Evolutionary conservation across 2,113 vertebrate genomes (phyloP), one percentile per base, ranked within the genome.

Genomic region (Nibea albiflora): DNA sequence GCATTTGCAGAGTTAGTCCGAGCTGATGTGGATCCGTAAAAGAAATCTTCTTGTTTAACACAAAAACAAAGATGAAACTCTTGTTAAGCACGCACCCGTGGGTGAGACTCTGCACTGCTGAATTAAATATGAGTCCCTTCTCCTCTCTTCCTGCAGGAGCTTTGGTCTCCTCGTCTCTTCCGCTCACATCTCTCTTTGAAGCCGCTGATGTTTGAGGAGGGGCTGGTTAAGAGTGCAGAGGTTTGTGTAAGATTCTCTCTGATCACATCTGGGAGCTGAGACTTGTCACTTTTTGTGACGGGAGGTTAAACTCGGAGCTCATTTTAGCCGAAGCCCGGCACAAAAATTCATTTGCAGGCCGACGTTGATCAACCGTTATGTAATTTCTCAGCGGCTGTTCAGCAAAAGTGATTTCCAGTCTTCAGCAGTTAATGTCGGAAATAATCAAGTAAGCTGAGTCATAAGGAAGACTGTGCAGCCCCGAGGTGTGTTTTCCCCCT

Each of bases 51-150:
- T 35, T 84, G 83, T 88, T 86, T 58, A 60, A 82, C 74, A 78
- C 68, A 42, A 69, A 83, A 83, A 81, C 85, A 83, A 78, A 89
- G 82, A 76, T 83, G 76, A 77, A 74, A 63, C 77, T 88, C 73
- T 49, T 82, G 89, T 89, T 85, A 84, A 80, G 80, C 71, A 76
- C 15, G 58, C 64, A 85, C 73, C 74, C 80, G 54, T 77, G 78
- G 78, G 79, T 82, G 74, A 77, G 80, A 57, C 70, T 68, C 80
- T 73, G 75, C 72, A 2, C 76, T 57, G 76, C 85, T 87, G 78
- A 86, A 90, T 92, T 86, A 90, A 85, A 87, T 83, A 85, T 80
- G 76, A 83, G 63, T 73, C 73, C 65, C 73, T 53, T 73, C 46
- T 49, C 56, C 22, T 39, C 35, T 39, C 35, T 70, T 88, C 56